Base-by-base conservation (phyloP, 2,888 invertebrate species). In the Xiphydria camelus region DNA sequence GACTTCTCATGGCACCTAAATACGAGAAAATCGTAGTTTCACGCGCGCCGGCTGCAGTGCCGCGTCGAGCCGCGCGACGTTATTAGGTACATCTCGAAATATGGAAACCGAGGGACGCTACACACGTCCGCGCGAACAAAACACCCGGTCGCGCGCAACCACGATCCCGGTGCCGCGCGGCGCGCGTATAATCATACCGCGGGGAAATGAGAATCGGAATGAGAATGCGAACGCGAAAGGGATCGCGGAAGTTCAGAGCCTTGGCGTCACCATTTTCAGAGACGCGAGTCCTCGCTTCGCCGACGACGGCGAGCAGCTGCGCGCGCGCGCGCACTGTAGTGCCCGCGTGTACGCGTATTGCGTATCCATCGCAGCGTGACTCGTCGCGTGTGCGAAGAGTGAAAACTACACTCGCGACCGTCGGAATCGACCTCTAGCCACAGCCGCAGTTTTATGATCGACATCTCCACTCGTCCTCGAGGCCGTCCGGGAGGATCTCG, bases 171-270 rank as follows among this genome's bases (percentile, higher is more conserved):
- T 12, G 5, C 29, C 29, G 29, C 9, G 7, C 5, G 12, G 5
- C 18, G 15, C 4, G 15, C 17, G 34, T 34, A 34, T 34, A 34
- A 34, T 34, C 14, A 34, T 34, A 18, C 34, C 34, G 10, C 12
- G 34, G 46, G 41, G 44, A 50, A 48, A 33, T 41, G 35, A 34
- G 38, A 23, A 46, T 34, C 20, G 21, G 21, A 36, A 22, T 15
- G 44, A 41, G 43, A 45, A 42, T 45, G 46, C 51, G 49, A 52
- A 46, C 37, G 40, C 43, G 36, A 46, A 41, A 47, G 45, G 57
- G 45, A 66, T n/a, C 56, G 50, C 66, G 61, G 64, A 68, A 66
- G 62, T 63, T 44, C 36, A 48, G 52, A 59, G 50, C 66, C 66
- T 68, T 68, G 66, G 49, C 10, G 36, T 46, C 17, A 43, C 68